These are phyloP conservation scores for Sphenopsis melanotis DNA, from an alignment of 2,797 vertebrate genomes.

Conservation along the genomic window DNA sequence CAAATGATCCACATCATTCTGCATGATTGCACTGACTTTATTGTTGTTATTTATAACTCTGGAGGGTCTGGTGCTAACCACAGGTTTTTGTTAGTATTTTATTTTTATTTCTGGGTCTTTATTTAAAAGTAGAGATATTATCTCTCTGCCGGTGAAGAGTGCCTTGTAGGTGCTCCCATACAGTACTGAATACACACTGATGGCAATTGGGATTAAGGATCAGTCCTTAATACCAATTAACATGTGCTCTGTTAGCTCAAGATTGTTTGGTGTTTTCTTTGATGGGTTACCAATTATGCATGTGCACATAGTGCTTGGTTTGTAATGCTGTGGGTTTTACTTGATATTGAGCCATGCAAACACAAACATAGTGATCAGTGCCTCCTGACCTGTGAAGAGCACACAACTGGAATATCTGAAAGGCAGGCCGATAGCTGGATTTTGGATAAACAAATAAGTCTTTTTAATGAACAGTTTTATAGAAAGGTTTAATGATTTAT, in stretches of 20 bases:
- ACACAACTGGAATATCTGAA: neutral
- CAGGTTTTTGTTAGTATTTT: neutral
- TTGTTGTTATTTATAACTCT: neutral
- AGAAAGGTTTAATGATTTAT: neutral
- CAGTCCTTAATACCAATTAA: neutral
- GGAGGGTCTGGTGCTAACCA: neutral
- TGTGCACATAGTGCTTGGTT: neutral
- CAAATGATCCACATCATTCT: neutral
- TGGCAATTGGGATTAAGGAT: neutral
- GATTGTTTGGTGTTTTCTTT: neutral
- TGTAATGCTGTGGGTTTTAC: neutral
- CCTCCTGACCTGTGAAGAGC: neutral
- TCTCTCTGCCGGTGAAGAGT: neutral
- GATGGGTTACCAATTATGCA: neutral
- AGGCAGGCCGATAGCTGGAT: neutral
- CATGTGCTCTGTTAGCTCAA: neutral
- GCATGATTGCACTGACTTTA: neutral
- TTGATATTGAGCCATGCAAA: neutral
- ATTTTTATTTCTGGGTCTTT: neutral
- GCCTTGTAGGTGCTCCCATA: neutral
- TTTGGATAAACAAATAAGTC: neutral
- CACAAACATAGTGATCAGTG: neutral
- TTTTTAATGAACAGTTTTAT: neutral
- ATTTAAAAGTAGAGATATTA: neutral
- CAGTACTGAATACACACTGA: neutral